These are phyloP conservation scores for Regulus satrapa DNA, from an alignment of 2,113 vertebrate species.

Conservation along the genomic window DNA sequence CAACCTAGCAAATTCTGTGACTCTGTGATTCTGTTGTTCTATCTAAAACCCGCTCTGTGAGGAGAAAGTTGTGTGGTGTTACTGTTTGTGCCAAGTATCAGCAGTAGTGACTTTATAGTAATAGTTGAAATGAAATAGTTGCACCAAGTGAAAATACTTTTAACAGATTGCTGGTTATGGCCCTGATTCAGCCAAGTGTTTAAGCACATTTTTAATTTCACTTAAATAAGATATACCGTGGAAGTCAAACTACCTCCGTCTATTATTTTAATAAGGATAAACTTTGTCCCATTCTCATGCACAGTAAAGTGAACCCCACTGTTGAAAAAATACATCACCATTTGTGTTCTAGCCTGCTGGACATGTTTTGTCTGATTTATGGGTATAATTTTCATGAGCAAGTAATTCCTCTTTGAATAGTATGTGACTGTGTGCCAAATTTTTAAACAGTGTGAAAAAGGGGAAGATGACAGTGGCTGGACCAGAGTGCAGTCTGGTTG, in stretches of 20 bases:
- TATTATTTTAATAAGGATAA: not conserved
- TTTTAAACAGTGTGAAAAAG: not conserved
- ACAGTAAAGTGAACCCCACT: not conserved
- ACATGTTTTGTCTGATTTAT: not conserved
- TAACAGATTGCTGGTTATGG: not conserved
- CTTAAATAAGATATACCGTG: not conserved
- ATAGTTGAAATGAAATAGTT: not conserved
- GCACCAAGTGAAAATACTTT: not conserved
- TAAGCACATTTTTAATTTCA: not conserved
- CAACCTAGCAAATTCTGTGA: not conserved
- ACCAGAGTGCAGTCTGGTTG: not conserved
- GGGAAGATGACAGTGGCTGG: not conserved
- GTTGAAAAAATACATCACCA: not conserved
- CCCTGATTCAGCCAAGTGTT: not conserved
- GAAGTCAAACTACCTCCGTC: not conserved
- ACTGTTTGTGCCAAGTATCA: not conserved
- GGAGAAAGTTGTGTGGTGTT: not conserved
- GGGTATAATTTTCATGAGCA: not conserved
- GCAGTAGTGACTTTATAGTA: not conserved
- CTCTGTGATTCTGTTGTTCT: not conserved
- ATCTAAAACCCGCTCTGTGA: not conserved
- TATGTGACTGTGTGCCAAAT: not conserved
- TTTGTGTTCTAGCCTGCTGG: not conserved
- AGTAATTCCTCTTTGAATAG: not conserved
- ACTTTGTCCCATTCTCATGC: not conserved